Base-by-base conservation (phyloP, 1,140 invertebrate species). In the Camponotus pennsylvanicus region DNA sequence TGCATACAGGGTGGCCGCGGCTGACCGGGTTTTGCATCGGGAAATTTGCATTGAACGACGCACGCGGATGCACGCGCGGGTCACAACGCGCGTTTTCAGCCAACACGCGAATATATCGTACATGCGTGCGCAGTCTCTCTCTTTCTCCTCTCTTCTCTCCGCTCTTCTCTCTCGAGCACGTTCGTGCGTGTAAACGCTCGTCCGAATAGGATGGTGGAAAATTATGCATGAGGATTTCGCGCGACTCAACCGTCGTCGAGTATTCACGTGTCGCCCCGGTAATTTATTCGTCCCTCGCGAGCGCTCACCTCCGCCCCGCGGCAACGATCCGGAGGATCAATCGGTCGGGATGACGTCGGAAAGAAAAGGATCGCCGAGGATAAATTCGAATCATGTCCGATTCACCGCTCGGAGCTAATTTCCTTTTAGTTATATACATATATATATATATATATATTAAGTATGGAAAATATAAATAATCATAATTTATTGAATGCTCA, bases 41-140 rank as follows among this genome's bases (percentile, higher is more conserved):
- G 71, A 92, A 92, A 92, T 92, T 90, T 92, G 89, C 91, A 92
- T 92, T 82, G 88, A 88, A 89, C 86, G 87, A 75, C 80, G 86
- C 80, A 64, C 66, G 75, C 84, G 83, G 85, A 66, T 88, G 80
- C 70, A 86, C 73, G 70, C 77, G 77, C 55, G 83, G 79, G 89
- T 89, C 84, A 52, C 15, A 91, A 76, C 78, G 89, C 79, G 45
- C 69, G 83, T 73, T 83, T 83, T 83, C 79, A 75, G 42, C 69
- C 55, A 40, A 57, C 78, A 45, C 40, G 61, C 21, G 42, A 32
- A 32, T 13, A 37, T 40, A 59, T 27, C 64, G 77, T 69, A 78
- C 42, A 42, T 70, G 69, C 64, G 73, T 18, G 49, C 34, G 69
- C 61, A 61, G 18, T 77, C 32, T 57, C 45, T 34, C 66, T 42